A percentile compares a stretch with the other conserved stretches of the same genome.
Conservation (phyloP, 2,888 invertebrate genomes). For the Taenaris catops region DNA sequence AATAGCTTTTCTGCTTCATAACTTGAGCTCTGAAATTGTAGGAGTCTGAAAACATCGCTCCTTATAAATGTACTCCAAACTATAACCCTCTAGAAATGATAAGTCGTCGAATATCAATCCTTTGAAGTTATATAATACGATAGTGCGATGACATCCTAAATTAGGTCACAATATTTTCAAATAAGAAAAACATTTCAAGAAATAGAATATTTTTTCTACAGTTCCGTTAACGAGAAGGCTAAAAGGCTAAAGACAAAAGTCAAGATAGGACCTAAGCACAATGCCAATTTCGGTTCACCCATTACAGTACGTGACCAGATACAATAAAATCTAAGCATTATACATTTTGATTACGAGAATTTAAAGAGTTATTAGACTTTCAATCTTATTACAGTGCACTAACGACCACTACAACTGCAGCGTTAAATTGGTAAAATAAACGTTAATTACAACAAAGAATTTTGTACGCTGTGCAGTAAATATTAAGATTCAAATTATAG, state of each 20-base stretch:
- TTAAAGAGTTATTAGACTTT: conserved; percentile 5
- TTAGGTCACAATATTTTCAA: too few species aligned
- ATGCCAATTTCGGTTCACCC: conserved; percentile 24
- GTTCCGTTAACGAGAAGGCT: conserved; percentile 1
- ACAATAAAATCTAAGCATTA: conserved; percentile 27
- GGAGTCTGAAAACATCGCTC: too few species aligned
- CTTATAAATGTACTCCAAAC: too few species aligned
- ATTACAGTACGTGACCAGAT: conserved; percentile 28
- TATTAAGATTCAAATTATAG: conserved; percentile 2
- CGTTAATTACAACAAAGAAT: background rate
- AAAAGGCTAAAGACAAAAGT: conserved; percentile 1
- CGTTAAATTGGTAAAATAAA: conserved; percentile 1
- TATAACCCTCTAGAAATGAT: too few species aligned
- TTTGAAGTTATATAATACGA: too few species aligned
- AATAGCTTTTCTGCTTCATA: too few species aligned
- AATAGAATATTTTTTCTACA: too few species aligned
- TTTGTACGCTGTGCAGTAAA: background rate
- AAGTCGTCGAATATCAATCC: too few species aligned
- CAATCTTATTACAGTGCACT: conserved; percentile 8
- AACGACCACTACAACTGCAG: conserved; percentile 4
- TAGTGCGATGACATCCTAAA: too few species aligned
- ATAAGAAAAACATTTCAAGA: too few species aligned
- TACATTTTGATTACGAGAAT: background rate
- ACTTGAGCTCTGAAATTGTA: too few species aligned
- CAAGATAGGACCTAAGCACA: conserved; percentile 10